Evolutionary conservation across 2,113 vertebrate species (phyloP).

Genomic region (Rhodinocichla rosea): DNA sequence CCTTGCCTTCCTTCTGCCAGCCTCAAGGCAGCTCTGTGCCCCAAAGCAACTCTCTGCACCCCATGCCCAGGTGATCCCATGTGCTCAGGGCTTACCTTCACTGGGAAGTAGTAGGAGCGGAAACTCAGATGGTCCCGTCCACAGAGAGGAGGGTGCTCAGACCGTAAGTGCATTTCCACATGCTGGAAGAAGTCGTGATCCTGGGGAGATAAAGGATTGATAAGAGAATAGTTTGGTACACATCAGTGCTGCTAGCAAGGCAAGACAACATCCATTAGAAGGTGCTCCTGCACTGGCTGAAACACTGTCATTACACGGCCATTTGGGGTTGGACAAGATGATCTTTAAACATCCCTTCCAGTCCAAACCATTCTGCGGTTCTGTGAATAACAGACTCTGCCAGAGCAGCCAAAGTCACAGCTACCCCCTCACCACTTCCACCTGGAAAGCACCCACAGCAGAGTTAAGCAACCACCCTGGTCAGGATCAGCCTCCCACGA

Average conservation of each 20-base stretch:
- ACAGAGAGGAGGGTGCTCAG: slow-evolving; percentile 95
- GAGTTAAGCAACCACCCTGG: background rate
- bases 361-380: background rate
- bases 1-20: background rate
- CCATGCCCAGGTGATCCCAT: fast-evolving
- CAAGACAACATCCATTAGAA: background rate
- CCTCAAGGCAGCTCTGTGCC: background rate
- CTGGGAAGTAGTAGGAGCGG: slow-evolving; percentile 97
- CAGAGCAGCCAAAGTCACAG: fast-evolving
- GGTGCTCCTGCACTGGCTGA: background rate
- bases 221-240: background rate
- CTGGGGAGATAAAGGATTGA: slow-evolving; percentile 45
- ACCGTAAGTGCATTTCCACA: slow-evolving; percentile 96
- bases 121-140: slow-evolving; percentile 98
- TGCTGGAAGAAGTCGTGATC: slow-evolving; percentile 99
- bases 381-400: background rate
- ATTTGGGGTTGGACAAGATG: background rate
- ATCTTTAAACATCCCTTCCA: background rate
- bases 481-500: background rate
- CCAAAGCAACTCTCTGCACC: background rate
- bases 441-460: background rate
- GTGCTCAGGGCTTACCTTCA: slow-evolving; percentile 81
- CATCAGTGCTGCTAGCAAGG: background rate
- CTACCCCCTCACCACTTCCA: background rate
- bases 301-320: background rate